Evolutionary conservation across 2,797 vertebrate genomes (phyloP), one percentile per base, ranked within the genome.

Genomic region (Sebastes umbrosus): DNA sequence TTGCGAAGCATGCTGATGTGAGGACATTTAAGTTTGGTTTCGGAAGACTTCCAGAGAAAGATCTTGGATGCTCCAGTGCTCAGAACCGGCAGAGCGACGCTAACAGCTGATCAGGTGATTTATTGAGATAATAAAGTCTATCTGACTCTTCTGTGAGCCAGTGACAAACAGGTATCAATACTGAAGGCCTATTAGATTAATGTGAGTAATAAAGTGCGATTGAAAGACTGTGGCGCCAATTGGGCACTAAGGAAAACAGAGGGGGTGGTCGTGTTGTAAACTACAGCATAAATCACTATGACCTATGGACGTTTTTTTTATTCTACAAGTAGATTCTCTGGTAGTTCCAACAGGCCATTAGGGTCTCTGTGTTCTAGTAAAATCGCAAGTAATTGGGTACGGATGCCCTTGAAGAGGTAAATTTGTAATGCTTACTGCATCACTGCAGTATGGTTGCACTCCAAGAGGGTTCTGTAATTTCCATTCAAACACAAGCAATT

Each of bases 191-290:
- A 58, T 82, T 82, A 71, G 77, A 88, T 83, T 79, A 73, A 81
- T 85, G 72, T 69, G 20, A 36, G 72, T 55, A 69, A 84, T 83
- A 82, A 77, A 79, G 60, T 68, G 63, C 65, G 63, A 83, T 24
- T 80, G 79, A 82, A 78, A 67, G 60, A 78, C 75, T 70, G 69
- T 72, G 70, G 73, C 65, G 27, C 79, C 73, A 72, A 73, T 80
- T 73, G 75, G 67, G 39, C 76, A 69, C 72, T 59, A 69, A 29
- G 25, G 73, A 68, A 54, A 77, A 76, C 55, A 22, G 67, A 79
- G 60, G 36, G 36, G 75, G 72, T 55, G 73, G 75, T 43, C 9
- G 3, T 68, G 66, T 75, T 58, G 24, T 81, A 72, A 84, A 80
- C 72, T 58, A 29, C 4, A 27, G 25, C 46, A 75, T 77, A 50